Base-by-base conservation (phyloP, 2,797 vertebrate species). In the Manis javanica region DNA sequence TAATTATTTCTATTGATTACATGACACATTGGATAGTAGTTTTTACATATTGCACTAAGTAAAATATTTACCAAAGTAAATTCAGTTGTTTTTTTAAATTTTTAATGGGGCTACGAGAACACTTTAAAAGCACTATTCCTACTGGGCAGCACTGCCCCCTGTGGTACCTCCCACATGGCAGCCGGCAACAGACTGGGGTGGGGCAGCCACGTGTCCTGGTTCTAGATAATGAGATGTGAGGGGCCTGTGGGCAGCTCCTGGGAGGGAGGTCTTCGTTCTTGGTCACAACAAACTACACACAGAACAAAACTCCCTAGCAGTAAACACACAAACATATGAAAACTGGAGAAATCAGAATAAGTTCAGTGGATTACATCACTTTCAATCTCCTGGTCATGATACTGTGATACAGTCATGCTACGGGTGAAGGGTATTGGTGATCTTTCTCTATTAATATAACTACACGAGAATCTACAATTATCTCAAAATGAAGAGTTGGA, bases 1-100 rank as follows among this genome's bases (percentile, higher is more conserved):
- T 0, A 16, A 9, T 37, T 7, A 37, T 10, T 64, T 37, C 49
- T 29, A 29, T 6, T 18, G 34, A n/a, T 39, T 16, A 21, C 1
- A 3, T 9, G 1, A 21, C 1, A 3, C 4, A 0, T 37, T 53
- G 7, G 23, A n/a, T 16, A 34, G 19, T 63, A 64, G 53, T 71
- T 87, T 42, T 12, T 29, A 61, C 16, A 90, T 42, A 42, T 1
- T 14, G 53, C 19, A 46, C 46, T 57, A 66, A 31, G 1, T 75
- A 42, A 84, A 85, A 26, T 77, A 66, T 31, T 39, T n/a, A 39
- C n/a, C n/a, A 85, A 85, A 66, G 46, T 66, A 12, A 84, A 84
- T 31, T 24, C 49, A 81, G 23, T 21, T 24, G 61, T 34, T 34
- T 59, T 61, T 88, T 61, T 51, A 14, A 75, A 49, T 75, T 63